These are phyloP conservation scores for Pangasius krempfi DNA, from an alignment of 2,797 vertebrate species.

Conservation along the genomic window DNA sequence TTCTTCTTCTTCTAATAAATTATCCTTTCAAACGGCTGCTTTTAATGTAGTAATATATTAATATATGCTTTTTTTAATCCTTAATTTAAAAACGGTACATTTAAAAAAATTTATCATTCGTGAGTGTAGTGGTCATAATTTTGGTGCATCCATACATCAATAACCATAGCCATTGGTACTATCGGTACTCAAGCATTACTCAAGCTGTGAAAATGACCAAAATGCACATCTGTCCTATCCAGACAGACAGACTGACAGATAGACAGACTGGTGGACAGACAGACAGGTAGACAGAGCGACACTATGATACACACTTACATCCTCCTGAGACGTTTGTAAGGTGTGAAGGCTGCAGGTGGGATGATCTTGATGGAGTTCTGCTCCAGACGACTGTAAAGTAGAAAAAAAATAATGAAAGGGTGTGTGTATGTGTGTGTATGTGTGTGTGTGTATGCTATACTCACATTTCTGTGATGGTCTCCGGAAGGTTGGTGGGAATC, in stretches of 20 bases:
- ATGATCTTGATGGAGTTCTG: conserved; percentile 98
- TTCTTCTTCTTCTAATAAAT: not conserved
- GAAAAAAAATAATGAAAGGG: not conserved
- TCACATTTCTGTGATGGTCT: conserved; percentile 98
- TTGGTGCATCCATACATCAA: not conserved
- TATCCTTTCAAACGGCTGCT: not conserved
- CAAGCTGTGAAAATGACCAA: not conserved
- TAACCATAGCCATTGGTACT: not conserved
- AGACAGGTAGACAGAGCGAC: not conserved
- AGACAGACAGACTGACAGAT: not conserved
- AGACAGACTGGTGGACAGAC: not conserved
- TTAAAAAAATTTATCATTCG: not conserved
- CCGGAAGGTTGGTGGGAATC: conserved; percentile 95
- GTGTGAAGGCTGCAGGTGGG: conserved; percentile 93
- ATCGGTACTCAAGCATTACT: no score
- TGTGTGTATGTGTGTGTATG: not conserved
- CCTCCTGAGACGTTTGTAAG: conserved; percentile 95
- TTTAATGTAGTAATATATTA: not conserved
- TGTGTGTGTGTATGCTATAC: conserved; percentile 58
- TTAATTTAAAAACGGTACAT: not conserved
- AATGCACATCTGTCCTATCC: not conserved
- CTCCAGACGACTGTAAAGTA: conserved; percentile 86
- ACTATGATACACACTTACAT: conserved; percentile 80
- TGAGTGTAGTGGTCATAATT: not conserved
- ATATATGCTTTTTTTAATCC: not conserved